Evolutionary conservation across 2,113 vertebrate genomes (phyloP), one percentile per base, ranked within the genome.

Genomic region (Thunnus maccoyii): DNA sequence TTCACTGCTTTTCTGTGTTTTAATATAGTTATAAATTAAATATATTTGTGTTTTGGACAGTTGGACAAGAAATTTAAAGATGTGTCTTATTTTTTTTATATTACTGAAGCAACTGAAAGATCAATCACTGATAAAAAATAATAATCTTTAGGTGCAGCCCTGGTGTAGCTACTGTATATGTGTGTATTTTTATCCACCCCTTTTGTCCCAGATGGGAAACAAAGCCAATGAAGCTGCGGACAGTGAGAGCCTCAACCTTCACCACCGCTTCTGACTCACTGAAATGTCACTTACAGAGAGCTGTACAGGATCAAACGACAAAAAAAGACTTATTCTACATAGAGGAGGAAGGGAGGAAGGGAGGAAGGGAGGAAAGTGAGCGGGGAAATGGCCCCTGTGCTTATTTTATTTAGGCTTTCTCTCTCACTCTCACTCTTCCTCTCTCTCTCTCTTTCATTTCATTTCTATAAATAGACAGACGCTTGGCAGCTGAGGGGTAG

Each of bases 401-500:
- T 87, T 89, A 78, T 84, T 87, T 78, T 82, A 77, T 86, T 85
- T 75, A 75, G 76, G 20, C 65, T 65, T 57, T 64, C 65, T 52
- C 67, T 52, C 44, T 17, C 36, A 20, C 57, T 69, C 36, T 41
- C 36, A 36, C 32, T 36, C 32, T 36, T 8, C 7, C 56, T 51
- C 63, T 77, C 52, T 67, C 72, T 64, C 78, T 41, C 27, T 57
- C 51, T 63, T 60, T 72, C 65, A 46, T 87, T 87, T 86, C 60
- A 66, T 84, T 72, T 83, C 91, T 94, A 94, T 90, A 93, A 94
- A 94, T 94, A 94, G 93, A 83, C 68, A n/a, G 80, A 58, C 15
- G 84, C 85, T 90, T 90, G 91, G 93, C 92, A 93, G 93, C 92
- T 91, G 92, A 92, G 90, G 88, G 90, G 84, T 69, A 91, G 93